Evolutionary conservation across 2,888 invertebrate species (phyloP), one percentile per base, ranked within the genome.

Genomic region (Epistrophella euchroma): DNA sequence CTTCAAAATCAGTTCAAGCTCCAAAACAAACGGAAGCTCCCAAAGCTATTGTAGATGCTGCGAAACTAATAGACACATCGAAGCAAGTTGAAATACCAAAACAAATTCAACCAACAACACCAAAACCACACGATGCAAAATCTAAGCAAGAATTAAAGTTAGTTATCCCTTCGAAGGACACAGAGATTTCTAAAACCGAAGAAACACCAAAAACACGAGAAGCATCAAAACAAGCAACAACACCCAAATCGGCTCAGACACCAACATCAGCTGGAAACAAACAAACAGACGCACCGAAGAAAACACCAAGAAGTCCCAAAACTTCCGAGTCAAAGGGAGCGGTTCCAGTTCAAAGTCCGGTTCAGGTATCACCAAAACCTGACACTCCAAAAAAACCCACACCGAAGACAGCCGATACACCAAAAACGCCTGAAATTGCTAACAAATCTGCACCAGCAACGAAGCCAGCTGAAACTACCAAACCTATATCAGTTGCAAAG

Each of bases 41-140:
- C 98, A 98, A 91, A 37, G 2, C 64, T 93, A 94, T 10, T 9
- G 37, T 6, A 40, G 60, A 62, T 7, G 9, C 22, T 0, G 6
- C 25, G 3, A 40, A 78, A 47, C n/a, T 56, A 13, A 45, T 6
- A 13, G 60, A 70, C 7, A 19, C 25, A 19, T 9, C 47, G 0
- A 75, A 75, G 25, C 22, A 28, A 17, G 22, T 55, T 19, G 71
- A 15, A 10, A 9, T 40, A 43, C 13, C 45, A 0, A 80, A 75
- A 56, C 9, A 22, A 97, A 92, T 62, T 17, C 56, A 80, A 58
- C 35, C 22, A 25, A 4, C 52, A n/a, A 73, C 77, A 32, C 11
- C 52, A 9, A 79, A 79, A 37, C 11, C 40, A 25, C 97, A 92
- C 97, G 97, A 88, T 97, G 97, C 91, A 98, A 98, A 93, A 94